A percentile compares a stretch with the other conserved stretches of the same genome.
Evolutionary conservation across 2,888 invertebrate species (phyloP).

Genomic region (Noctua pronuba): DNA sequence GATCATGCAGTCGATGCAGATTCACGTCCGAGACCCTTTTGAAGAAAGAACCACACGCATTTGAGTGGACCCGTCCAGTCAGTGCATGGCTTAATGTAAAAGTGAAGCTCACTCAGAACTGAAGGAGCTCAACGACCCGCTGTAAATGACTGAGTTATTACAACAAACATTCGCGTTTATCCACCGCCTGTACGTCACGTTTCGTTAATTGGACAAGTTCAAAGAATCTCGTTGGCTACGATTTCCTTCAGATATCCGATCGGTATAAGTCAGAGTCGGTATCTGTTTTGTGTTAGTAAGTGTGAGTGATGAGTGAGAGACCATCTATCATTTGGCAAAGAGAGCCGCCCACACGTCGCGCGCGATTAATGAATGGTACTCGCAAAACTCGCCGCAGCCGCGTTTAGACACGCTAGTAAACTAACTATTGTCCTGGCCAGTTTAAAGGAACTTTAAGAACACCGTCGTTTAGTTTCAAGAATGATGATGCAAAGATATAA

Average conservation of each 20-base stretch:
- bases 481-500: not conserved
- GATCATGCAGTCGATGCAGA: not conserved
- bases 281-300: conserved; percentile 78
- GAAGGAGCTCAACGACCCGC: not conserved
- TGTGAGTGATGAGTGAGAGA: conserved; percentile 76
- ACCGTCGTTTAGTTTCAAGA: not conserved
- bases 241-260: conserved; percentile 78
- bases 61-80: not conserved
- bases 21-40: not conserved
- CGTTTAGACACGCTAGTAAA: conserved; percentile 17
- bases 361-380: conserved; percentile 61
- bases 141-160: conserved; percentile 34
- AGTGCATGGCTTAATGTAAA: not conserved
- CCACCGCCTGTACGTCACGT: conserved; percentile 53
- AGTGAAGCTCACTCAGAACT: not conserved
- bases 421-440: conserved; percentile 17
- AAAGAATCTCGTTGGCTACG: conserved; percentile 77
- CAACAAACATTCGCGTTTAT: conserved; percentile 49
- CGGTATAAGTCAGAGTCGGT: conserved; percentile 72
- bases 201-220: conserved; percentile 74
- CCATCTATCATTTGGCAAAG: conserved; percentile 78
- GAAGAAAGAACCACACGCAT: not conserved
- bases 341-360: conserved; percentile 67
- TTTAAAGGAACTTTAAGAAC: conserved; percentile 1
- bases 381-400: conserved; percentile 27